Base-by-base conservation (phyloP, 2,113 vertebrate species). In the Strix uralensis region DNA sequence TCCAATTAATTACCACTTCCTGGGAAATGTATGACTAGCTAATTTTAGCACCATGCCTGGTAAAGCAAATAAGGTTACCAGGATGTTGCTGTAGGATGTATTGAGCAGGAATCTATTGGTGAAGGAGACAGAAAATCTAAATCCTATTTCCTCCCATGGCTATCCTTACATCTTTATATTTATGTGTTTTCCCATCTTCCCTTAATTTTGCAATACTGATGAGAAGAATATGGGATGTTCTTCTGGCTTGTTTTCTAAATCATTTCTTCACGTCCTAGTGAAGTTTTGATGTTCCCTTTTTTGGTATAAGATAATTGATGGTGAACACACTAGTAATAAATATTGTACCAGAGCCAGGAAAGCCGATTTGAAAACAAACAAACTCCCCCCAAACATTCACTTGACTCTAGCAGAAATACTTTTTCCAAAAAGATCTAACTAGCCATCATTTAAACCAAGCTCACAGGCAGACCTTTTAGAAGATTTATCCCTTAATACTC, bases 1-100 rank as follows among this genome's bases (percentile, higher is more conserved):
- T 89, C 87, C 96, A 94, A 96, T 89, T 97, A 96, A 97, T 96
- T 97, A 96, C 91, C 83, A 74, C 91, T 96, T 96, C 93, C 94
- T 73, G 74, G 81, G 81, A 73, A 95, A 91, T 70, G 74, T 51
- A 79, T 22, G 92, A 85, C 87, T 80, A 27, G 49, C 71, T 97
- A 95, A 94, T 92, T 96, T 94, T 93, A 96, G 74, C 66, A 88
- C 26, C 46, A 25, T 2, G 71, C 58, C 87, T 96, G 77, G 78
- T 59, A 92, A 92, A 95, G 96, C 91, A 97, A 97, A 90, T 58
- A 94, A 94, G 81, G 84, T 74, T 93, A 90, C 67, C 72, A 66
- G 91, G 83, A 89, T 81, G 58, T 15, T 58, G 69, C 58, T 58
- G 74, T 52, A 88, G 84, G 54, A 75, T 46, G 74, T 71, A 77